phyloP scores from a whole-genome alignment of 37 sponge, comb jelly and placozoan species.

The Hormiphora californensis region DNA sequence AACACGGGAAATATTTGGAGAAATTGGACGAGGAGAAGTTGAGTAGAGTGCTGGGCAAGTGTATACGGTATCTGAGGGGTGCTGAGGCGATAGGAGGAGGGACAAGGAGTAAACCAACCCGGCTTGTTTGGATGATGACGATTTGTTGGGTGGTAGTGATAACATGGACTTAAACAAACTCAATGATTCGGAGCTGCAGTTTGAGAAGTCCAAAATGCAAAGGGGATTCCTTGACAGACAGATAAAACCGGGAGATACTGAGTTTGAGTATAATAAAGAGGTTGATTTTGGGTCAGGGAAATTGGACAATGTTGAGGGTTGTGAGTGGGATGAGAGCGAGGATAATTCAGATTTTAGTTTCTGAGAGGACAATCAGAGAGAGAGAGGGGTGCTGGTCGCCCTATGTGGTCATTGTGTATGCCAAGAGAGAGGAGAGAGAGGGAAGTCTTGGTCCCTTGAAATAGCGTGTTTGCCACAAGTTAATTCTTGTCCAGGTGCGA shows the following conservation, averaged over 20 bases:
- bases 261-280: constrained; percentile 23
- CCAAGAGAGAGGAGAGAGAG: too few relatives aligned
- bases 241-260: constrained; percentile 13
- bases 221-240: not conserved
- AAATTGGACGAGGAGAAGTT: constrained; percentile 46
- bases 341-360: not conserved
- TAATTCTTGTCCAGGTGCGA: too few relatives aligned
- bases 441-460: too few relatives aligned
- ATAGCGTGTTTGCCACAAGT: too few relatives aligned
- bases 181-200: constrained; percentile 13
- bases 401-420: too few relatives aligned
- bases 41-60: constrained; percentile 24
- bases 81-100: not conserved
- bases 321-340: constrained; percentile 33
- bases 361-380: too few relatives aligned
- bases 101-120: not conserved
- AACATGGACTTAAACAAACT: constrained; percentile 21
- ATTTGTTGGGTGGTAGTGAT: not conserved
- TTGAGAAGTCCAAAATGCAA: constrained; percentile 37
- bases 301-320: not conserved
- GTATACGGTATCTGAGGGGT: constrained; percentile 19
- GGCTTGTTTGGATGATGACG: not conserved
- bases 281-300: constrained; percentile 11
- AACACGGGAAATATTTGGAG: constrained; percentile 48
- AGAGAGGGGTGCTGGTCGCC: too few relatives aligned